phyloP scores from a whole-genome alignment of 2,888 invertebrate genomes.

The Orgyia antiqua region DNA sequence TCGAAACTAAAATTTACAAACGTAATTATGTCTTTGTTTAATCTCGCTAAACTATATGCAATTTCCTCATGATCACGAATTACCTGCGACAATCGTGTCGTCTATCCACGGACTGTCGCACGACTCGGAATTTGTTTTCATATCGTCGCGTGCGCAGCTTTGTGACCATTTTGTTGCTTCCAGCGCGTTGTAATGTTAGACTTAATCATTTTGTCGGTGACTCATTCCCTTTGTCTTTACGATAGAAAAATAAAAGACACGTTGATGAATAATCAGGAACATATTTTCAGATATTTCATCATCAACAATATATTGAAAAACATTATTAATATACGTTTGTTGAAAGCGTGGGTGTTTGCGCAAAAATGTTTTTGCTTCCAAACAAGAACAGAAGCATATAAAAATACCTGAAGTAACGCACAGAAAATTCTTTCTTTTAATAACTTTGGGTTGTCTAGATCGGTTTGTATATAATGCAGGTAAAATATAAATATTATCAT shows the following conservation, averaged over 20 bases:
- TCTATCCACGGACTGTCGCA: slow-evolving; percentile 32
- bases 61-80: slow-evolving; percentile 22
- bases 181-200: slow-evolving; percentile 44
- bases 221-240: slow-evolving; percentile 59
- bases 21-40: too few species aligned
- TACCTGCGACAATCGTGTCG: slow-evolving; percentile 32
- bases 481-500: background rate
- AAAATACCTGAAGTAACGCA: slow-evolving; percentile 26
- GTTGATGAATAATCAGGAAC: slow-evolving; percentile 31
- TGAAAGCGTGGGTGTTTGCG: slow-evolving; percentile 33
- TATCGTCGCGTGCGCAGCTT: slow-evolving; percentile 5
- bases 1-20: too few species aligned
- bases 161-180: slow-evolving; percentile 13
- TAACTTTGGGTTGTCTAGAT: slow-evolving; percentile 9
- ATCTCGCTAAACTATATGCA: slow-evolving; percentile 11
- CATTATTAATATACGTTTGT: slow-evolving; percentile 32
- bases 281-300: slow-evolving; percentile 35
- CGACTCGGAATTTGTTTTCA: slow-evolving; percentile 35
- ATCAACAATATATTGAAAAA: slow-evolving; percentile 18
- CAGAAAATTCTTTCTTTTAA: slow-evolving; percentile 18
- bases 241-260: slow-evolving; percentile 27
- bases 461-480: slow-evolving; percentile 5
- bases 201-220: slow-evolving; percentile 58
- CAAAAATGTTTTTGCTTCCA: slow-evolving; percentile 29
- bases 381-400: slow-evolving; percentile 22